Conservation (phyloP, 2,888 invertebrate genomes). For the Periphyllus acericola region DNA sequence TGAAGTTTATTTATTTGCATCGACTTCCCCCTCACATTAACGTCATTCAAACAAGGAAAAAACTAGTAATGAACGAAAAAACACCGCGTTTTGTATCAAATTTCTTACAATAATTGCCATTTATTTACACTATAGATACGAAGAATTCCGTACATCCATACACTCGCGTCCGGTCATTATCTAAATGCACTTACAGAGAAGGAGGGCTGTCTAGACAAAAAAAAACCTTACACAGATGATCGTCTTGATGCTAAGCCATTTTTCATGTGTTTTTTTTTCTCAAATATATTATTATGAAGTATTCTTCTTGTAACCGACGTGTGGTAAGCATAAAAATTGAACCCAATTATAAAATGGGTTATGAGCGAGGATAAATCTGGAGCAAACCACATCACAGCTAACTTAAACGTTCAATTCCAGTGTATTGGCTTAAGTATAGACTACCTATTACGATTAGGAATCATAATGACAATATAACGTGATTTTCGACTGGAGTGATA, state of each 20-base stretch:
- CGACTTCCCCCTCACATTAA: background rate
- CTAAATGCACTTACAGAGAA: background rate
- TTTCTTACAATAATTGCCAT: conserved; percentile 6
- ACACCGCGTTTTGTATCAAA: background rate
- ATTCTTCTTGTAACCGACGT: background rate
- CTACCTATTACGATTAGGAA: no score
- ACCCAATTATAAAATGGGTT: background rate
- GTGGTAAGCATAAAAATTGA: background rate
- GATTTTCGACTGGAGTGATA: background rate
- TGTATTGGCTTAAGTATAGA: no score
- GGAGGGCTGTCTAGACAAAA: conserved; percentile 25
- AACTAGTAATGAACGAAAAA: background rate
- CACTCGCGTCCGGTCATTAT: conserved; percentile 14
- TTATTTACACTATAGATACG: background rate
- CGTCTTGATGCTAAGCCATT: background rate
- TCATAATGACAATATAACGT: background rate
- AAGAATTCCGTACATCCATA: background rate
- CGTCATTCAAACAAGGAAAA: background rate
- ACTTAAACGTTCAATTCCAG: no score
- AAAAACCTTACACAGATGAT: conserved; percentile 13
- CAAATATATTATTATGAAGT: background rate
- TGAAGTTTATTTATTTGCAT: background rate
- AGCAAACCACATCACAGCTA: background rate
- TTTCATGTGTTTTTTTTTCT: background rate
- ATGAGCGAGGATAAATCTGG: background rate